Evolutionary conservation across 2,797 vertebrate species (phyloP).

Genomic region (Tangara arthus): DNA sequence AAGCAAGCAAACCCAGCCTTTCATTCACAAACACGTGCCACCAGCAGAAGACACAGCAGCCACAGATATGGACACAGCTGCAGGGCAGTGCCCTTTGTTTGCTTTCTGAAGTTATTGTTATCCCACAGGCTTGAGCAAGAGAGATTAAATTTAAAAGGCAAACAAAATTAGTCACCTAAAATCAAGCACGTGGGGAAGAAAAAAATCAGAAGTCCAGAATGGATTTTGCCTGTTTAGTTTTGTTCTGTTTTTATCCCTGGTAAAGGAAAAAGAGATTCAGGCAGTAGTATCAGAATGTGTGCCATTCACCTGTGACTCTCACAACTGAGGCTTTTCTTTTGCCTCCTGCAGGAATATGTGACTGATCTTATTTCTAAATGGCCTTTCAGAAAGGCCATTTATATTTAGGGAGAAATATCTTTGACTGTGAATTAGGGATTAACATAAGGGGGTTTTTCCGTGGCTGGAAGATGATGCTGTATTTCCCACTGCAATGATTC

Average conservation of each 20-base stretch:
- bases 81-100: not conserved
- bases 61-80: not conserved
- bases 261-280: not conserved
- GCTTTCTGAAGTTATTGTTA: not conserved
- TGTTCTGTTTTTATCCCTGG: not conserved
- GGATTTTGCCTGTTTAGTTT: not conserved
- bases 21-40: not conserved
- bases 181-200: not conserved
- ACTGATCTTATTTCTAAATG: not conserved
- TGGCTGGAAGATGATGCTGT: not conserved
- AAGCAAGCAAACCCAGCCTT: not conserved
- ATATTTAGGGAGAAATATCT: constrained; percentile 20
- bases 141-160: not conserved
- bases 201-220: not conserved
- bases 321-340: not conserved
- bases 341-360: not conserved
- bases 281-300: not conserved
- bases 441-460: not conserved
- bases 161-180: not conserved
- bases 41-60: not conserved
- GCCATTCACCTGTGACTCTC: not conserved
- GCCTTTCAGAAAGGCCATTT: not conserved
- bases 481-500: constrained; percentile 9
- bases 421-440: constrained; percentile 16
- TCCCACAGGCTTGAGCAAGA: not conserved